These are phyloP conservation scores for Pelobates cultripes DNA, from an alignment of 2,797 vertebrate genomes.

Conservation along the genomic window DNA sequence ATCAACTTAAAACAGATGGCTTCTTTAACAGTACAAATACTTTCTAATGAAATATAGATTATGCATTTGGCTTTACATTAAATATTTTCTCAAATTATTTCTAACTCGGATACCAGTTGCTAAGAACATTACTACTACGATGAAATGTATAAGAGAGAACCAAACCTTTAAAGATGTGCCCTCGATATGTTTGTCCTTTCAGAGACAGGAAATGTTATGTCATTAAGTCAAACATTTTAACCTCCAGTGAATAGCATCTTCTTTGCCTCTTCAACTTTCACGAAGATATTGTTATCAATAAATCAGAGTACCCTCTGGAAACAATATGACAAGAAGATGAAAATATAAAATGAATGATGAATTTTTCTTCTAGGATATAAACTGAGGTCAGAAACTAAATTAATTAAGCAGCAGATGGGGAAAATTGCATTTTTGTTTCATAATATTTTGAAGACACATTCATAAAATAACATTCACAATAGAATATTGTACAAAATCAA, in stretches of 20 bases:
- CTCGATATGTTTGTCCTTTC: slow-evolving; percentile 45
- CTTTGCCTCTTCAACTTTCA: slow-evolving; percentile 19
- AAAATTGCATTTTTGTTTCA: not conserved
- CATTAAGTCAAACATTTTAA: slow-evolving; percentile 44
- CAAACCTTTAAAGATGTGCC: slow-evolving; percentile 37
- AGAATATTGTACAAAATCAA: not conserved
- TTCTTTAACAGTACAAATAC: not conserved
- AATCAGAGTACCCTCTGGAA: slow-evolving; percentile 44
- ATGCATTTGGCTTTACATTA: slow-evolving; percentile 21
- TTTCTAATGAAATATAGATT: not conserved
- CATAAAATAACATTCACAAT: not conserved
- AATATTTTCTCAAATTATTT: slow-evolving; percentile 19
- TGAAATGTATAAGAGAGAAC: slow-evolving; percentile 28
- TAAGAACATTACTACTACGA: not conserved
- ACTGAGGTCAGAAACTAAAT: slow-evolving; percentile 6
- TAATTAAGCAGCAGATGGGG: slow-evolving; percentile 17
- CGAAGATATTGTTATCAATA: slow-evolving; percentile 50
- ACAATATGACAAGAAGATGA: slow-evolving; percentile 35
- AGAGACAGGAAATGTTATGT: slow-evolving; percentile 25
- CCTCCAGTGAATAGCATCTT: slow-evolving; percentile 27
- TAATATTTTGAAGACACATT: not conserved
- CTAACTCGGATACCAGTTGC: slow-evolving; percentile 36
- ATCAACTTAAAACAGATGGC: not conserved
- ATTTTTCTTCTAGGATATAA: slow-evolving; percentile 8
- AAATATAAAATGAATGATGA: slow-evolving; percentile 26